phyloP scores from a whole-genome alignment of 2,888 invertebrate species.

The Reticulitermes lucifugus region DNA sequence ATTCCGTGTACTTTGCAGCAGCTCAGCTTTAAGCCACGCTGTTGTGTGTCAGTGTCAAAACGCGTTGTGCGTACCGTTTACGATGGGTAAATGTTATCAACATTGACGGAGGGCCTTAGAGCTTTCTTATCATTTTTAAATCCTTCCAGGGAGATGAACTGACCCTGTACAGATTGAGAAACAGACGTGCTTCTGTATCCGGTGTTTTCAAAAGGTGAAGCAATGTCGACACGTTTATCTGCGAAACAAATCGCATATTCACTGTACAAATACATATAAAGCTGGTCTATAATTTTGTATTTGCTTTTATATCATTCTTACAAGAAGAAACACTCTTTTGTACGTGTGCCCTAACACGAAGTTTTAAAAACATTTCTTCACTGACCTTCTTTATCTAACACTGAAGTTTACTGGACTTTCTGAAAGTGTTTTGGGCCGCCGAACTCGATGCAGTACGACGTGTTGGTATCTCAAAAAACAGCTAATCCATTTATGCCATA shows the following conservation, averaged over 20 bases:
- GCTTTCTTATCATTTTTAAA: neutral
- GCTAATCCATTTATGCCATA: neutral
- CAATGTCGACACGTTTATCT: neutral
- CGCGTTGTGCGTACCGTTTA: too few relatives aligned
- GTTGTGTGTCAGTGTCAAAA: too few relatives aligned
- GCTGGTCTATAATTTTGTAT: neutral
- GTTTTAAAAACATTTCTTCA: neutral
- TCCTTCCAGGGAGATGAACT: neutral
- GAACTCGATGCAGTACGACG: neutral
- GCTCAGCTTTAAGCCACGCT: too few relatives aligned
- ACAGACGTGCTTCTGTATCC: neutral
- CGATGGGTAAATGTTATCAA: too few relatives aligned
- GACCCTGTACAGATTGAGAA: neutral
- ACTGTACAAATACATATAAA: neutral
- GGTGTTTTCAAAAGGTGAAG: neutral
- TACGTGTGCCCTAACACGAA: neutral
- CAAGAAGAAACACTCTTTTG: neutral
- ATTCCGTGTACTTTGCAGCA: too few relatives aligned
- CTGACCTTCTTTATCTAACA: neutral
- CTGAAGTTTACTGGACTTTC: neutral
- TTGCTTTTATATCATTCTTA: neutral
- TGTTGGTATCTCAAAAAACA: neutral
- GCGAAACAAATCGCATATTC: neutral
- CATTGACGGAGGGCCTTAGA: neutral
- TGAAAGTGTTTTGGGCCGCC: neutral